phyloP scores from a whole-genome alignment of 2,113 vertebrate species.

The Cathartes aura region DNA sequence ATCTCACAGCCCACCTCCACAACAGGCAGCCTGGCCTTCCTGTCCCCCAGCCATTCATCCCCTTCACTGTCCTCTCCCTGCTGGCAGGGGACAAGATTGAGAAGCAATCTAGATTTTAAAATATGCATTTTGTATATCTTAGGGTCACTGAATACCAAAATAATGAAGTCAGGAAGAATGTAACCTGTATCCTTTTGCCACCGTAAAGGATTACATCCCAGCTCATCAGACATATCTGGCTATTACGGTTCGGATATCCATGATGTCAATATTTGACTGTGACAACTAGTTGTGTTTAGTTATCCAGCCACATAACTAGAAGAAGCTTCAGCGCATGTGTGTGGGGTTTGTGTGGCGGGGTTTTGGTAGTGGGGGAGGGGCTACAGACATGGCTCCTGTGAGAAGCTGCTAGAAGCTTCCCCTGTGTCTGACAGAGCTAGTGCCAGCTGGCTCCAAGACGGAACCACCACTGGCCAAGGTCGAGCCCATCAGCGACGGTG shows the following conservation, averaged over 20 bases:
- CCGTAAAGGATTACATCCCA: background rate
- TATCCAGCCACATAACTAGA: background rate
- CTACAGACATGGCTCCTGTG: no score
- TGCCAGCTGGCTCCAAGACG: no score
- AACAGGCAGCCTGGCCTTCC: background rate
- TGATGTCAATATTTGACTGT: background rate
- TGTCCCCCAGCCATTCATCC: background rate
- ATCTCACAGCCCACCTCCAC: background rate
- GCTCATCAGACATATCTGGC: background rate
- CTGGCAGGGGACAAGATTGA: background rate
- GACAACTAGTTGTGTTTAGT: background rate
- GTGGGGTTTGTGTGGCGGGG: no score
- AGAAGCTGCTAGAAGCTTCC: no score
- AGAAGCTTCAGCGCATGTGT: background rate
- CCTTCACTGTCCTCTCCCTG: background rate
- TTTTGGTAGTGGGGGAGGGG: no score
- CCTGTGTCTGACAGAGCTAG: no score
- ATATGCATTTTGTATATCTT: background rate
- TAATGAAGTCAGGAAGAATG: background rate
- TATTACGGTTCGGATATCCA: background rate
- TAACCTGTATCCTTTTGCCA: background rate
- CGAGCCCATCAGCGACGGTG: no score
- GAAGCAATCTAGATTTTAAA: background rate
- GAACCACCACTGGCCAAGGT: no score
- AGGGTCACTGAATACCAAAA: background rate